Conservation (phyloP, 2,888 invertebrate genomes). For the Orchesellides sinensis region DNA sequence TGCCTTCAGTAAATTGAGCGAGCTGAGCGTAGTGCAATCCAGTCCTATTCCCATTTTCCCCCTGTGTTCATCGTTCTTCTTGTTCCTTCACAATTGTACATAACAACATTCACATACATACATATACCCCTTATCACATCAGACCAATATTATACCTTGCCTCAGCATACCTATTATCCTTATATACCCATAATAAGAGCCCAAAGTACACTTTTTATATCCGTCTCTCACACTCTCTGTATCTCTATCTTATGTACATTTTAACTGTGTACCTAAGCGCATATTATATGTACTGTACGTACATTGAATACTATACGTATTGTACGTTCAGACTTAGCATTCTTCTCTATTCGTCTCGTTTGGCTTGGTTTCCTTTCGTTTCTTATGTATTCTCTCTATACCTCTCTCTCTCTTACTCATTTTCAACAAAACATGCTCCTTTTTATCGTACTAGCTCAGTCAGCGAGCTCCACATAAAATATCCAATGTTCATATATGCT, state of each 20-base stretch:
- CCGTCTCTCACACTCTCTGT: neutral
- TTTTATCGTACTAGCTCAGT: neutral
- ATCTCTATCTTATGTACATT: conserved; percentile 2
- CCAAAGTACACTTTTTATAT: neutral
- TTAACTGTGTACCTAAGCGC: neutral
- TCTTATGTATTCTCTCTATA: neutral
- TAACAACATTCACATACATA: neutral
- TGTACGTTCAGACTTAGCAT: too few species aligned
- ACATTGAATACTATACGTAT: conserved; percentile 19
- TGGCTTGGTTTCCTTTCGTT: conserved; percentile 57
- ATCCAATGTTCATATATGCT: conserved; percentile 25
- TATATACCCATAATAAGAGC: neutral
- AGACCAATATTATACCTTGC: neutral
- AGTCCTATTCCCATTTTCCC: conserved; percentile 55
- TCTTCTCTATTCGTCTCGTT: conserved; percentile 25
- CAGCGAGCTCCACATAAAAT: conserved; percentile 33
- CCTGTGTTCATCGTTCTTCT: neutral
- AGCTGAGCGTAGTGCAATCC: conserved; percentile 39
- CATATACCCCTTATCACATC: neutral
- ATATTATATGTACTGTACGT: neutral
- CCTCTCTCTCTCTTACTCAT: neutral
- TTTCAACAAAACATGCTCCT: neutral
- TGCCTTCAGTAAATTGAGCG: conserved; percentile 57
- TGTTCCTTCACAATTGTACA: neutral
- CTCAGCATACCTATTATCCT: neutral